Evolutionary conservation across 2,113 vertebrate species (phyloP).

Genomic region (Canis aureus): DNA sequence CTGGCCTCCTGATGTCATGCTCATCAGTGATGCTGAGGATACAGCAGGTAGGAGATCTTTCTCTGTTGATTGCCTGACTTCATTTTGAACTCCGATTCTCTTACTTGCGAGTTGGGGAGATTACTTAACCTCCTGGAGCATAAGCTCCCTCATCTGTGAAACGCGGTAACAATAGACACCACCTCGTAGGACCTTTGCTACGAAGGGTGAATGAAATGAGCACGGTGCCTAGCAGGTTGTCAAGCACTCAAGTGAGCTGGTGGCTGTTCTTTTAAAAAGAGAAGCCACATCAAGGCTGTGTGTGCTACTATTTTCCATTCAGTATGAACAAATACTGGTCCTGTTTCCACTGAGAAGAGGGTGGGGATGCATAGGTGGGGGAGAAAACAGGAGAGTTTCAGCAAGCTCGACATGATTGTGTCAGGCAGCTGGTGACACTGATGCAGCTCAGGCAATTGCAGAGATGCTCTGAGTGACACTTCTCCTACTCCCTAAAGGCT

Average conservation of each 20-base stretch:
- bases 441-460: slow-evolving; percentile 29
- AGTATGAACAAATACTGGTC: slow-evolving; percentile 49
- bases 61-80: not conserved
- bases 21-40: not conserved
- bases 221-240: not conserved
- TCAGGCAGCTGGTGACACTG: not conserved
- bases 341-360: slow-evolving; percentile 14
- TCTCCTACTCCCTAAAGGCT: slow-evolving; percentile 67
- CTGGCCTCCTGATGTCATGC: not conserved
- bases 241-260: not conserved
- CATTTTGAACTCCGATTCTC: slow-evolving; percentile 15
- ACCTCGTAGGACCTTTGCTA: slow-evolving; percentile 19
- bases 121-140: slow-evolving; percentile 28
- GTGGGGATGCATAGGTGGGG: not conserved
- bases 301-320: slow-evolving; percentile 14
- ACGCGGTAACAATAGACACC: slow-evolving; percentile 49
- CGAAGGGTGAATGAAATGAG: slow-evolving; percentile 36
- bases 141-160: not conserved
- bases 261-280: not conserved
- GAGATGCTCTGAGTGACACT: slow-evolving; percentile 69
- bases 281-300: not conserved
- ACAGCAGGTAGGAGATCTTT: not conserved
- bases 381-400: not conserved
- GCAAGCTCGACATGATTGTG: not conserved
- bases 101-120: slow-evolving; percentile 41